Percentiles rank a stretch among this genome's conserved stretches.
Conservation (phyloP, 2,797 vertebrate species). For the Poeciliopsis gracilis region DNA sequence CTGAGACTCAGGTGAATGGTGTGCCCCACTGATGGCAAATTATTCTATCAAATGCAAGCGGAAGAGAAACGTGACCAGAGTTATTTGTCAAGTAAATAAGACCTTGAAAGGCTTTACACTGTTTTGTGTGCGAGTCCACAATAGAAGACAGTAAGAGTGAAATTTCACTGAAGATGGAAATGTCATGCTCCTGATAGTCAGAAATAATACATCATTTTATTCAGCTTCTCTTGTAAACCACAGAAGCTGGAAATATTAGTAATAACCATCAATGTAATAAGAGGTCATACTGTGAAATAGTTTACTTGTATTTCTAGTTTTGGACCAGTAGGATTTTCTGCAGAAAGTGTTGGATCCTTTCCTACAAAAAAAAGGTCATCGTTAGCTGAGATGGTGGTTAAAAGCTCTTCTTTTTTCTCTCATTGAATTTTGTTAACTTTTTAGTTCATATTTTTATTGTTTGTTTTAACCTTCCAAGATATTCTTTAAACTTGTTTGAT, state of each 20-base stretch:
- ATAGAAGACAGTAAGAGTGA: conserved; percentile 30
- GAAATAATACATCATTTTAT: conserved; percentile 21
- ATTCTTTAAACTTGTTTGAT: neutral
- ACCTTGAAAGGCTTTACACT: conserved; percentile 38
- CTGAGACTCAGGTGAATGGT: conserved; percentile 72
- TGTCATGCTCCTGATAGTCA: conserved; percentile 18
- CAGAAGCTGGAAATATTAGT: conserved; percentile 3
- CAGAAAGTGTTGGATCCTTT: neutral
- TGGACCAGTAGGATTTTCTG: neutral
- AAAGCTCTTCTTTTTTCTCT: neutral
- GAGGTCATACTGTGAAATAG: neutral
- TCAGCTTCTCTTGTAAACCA: conserved; percentile 29
- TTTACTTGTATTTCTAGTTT: neutral
- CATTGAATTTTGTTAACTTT: neutral
- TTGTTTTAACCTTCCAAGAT: neutral
- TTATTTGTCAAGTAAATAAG: conserved; percentile 68
- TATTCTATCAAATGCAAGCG: conserved; percentile 78
- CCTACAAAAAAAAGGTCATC: neutral
- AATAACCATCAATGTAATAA: neutral
- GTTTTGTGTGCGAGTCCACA: conserved; percentile 32
- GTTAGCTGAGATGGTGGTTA: neutral
- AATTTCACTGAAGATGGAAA: conserved; percentile 8
- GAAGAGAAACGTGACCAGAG: conserved; percentile 60
- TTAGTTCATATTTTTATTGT: neutral
- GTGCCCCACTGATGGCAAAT: conserved; percentile 75